Evolutionary conservation across 2,888 invertebrate genomes (phyloP).

Genomic region (Octonoba sinensis): DNA sequence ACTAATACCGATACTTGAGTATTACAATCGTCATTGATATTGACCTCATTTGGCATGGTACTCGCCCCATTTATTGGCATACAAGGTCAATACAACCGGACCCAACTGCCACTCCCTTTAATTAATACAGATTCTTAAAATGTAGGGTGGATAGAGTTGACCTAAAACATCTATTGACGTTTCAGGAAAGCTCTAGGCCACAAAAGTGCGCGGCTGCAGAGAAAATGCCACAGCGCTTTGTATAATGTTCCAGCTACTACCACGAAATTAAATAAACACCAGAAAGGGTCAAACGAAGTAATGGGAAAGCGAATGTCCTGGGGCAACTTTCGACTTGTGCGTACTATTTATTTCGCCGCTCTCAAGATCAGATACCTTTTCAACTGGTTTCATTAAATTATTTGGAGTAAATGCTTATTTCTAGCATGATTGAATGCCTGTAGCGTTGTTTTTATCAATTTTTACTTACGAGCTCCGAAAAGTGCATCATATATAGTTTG

Average conservation of each 20-base stretch:
- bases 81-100: constrained; percentile 63
- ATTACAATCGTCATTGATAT: constrained; percentile 45
- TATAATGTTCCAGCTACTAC: constrained; percentile 46
- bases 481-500: too few species aligned
- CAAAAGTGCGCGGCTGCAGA: constrained; percentile 35
- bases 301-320: constrained; percentile 20
- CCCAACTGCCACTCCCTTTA: constrained; percentile 63
- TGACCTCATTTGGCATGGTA: constrained; percentile 53
- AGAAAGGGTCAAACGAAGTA: constrained; percentile 26
- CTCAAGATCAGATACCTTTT: too few species aligned
- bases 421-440: too few species aligned
- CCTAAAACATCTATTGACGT: constrained; percentile 55
- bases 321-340: neutral
- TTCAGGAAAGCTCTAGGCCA: constrained; percentile 46
- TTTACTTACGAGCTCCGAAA: too few species aligned
- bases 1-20: constrained; percentile 28
- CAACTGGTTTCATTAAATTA: too few species aligned
- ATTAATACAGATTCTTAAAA: constrained; percentile 51
- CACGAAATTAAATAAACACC: constrained; percentile 41
- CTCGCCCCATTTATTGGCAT: constrained; percentile 60
- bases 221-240: constrained; percentile 33
- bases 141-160: constrained; percentile 58
- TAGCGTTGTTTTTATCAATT: too few species aligned
- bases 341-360: too few species aligned
- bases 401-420: too few species aligned